Evolutionary conservation across 2,113 vertebrate species (phyloP).

Genomic region (Mormyrus iriodes): DNA sequence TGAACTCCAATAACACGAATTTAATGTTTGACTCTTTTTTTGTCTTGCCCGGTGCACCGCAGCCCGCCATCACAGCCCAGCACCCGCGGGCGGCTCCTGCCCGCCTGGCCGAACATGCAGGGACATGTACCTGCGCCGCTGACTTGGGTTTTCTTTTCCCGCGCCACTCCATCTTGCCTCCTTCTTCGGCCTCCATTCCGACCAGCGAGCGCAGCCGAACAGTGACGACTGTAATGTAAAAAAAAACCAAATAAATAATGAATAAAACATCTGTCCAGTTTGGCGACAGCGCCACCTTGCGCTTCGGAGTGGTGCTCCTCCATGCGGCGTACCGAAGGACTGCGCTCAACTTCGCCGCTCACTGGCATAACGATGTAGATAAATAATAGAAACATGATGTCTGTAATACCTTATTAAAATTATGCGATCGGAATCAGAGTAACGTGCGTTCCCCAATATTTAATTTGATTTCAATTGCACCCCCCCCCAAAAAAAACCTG

Average conservation of each 20-base stretch:
- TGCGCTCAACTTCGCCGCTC: neutral
- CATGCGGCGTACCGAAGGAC: neutral
- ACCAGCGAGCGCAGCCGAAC: neutral
- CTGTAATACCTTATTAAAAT: neutral
- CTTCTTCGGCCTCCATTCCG: slow-evolving; percentile 33
- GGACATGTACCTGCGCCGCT: slow-evolving; percentile 45
- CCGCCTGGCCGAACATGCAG: neutral
- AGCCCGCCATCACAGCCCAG: neutral
- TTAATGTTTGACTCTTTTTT: neutral
- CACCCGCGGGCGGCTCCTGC: neutral
- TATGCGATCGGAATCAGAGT: neutral
- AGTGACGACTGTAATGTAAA: neutral
- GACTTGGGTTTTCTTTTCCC: slow-evolving; percentile 61
- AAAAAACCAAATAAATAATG: neutral
- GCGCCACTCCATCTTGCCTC: slow-evolving; percentile 62
- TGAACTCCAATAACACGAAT: neutral
- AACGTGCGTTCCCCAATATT: neutral
- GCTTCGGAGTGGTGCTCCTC: neutral
- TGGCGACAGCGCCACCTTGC: slow-evolving; percentile 2
- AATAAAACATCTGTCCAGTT: neutral
- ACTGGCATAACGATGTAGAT: neutral
- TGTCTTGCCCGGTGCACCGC: neutral
- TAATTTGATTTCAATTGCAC: too few species aligned
- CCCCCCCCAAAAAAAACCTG: too few species aligned
- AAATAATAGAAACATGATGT: neutral